These are phyloP conservation scores for Rhagoletis pomonella DNA, from an alignment of 1,140 invertebrate species.

Conservation along the genomic window DNA sequence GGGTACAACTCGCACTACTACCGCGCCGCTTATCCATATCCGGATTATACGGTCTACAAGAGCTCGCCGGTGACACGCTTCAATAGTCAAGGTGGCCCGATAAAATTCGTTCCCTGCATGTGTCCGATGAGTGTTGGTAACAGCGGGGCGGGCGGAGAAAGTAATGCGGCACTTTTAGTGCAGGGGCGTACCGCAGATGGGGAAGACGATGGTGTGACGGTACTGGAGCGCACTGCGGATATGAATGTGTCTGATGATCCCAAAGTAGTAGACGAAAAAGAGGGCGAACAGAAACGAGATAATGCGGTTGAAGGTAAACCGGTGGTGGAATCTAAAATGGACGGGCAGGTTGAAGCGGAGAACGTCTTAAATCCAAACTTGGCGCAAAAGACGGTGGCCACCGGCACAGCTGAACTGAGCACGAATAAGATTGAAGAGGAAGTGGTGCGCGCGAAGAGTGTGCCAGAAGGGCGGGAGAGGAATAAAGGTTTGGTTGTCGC, in stretches of 20 bases:
- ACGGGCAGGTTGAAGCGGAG: background rate
- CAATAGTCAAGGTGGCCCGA: constrained; percentile 13
- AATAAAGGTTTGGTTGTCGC: no score
- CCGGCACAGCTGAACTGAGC: background rate
- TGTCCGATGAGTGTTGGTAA: constrained; percentile 65
- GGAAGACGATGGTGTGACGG: background rate
- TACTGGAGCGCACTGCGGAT: background rate
- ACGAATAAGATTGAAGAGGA: constrained; percentile 17
- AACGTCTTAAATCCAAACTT: background rate
- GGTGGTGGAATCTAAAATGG: background rate
- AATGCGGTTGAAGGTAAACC: background rate
- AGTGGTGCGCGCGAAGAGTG: background rate
- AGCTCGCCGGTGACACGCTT: constrained; percentile 9
- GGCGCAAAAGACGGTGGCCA: background rate
- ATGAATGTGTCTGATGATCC: background rate
- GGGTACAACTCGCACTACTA: constrained; percentile 61
- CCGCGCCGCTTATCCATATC: constrained; percentile 69
- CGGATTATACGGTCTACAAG: constrained; percentile 70
- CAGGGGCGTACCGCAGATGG: background rate
- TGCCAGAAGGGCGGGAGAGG: background rate
- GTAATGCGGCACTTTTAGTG: background rate
- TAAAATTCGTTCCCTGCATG: constrained; percentile 72
- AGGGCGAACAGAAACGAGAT: background rate
- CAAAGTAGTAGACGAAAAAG: background rate
- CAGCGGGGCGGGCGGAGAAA: background rate